A percentile compares a stretch with the other conserved stretches of the same genome.
Evolutionary conservation across 2,888 invertebrate genomes (phyloP).

Genomic region (Leuctra nigra): DNA sequence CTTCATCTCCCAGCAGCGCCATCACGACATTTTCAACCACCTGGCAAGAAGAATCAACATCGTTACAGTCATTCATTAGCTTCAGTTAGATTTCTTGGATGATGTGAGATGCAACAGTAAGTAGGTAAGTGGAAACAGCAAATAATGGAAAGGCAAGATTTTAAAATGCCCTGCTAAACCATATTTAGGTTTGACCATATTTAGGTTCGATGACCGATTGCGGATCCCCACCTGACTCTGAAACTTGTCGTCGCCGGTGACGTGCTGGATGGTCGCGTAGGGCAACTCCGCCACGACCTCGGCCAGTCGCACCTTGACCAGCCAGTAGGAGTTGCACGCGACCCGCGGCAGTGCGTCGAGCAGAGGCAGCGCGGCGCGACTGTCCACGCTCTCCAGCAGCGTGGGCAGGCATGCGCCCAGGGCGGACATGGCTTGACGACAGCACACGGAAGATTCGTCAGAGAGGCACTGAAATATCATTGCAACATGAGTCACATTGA

Average conservation of each 20-base stretch:
- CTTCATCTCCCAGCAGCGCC: slow-evolving; percentile 63
- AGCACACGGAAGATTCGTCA: slow-evolving; percentile 69
- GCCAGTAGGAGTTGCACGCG: slow-evolving; percentile 72
- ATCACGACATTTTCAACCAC: slow-evolving; percentile 55
- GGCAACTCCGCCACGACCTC: slow-evolving; percentile 55
- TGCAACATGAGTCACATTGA: too few species aligned
- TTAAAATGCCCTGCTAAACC: too few species aligned
- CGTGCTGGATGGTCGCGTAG: slow-evolving; percentile 50
- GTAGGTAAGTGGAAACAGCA: too few species aligned
- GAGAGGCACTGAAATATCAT: slow-evolving; percentile 54
- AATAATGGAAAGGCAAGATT: too few species aligned
- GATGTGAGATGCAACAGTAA: too few species aligned
- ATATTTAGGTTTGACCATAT: too few species aligned
- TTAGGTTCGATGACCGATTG: too few species aligned
- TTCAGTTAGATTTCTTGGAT: too few species aligned
- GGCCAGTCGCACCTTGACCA: slow-evolving; percentile 66
- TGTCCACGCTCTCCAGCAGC: slow-evolving; percentile 56
- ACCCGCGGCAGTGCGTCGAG: slow-evolving; percentile 57
- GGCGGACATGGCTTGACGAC: slow-evolving; percentile 61
- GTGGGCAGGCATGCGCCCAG: slow-evolving; percentile 51
- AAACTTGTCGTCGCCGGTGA: slow-evolving; percentile 45
- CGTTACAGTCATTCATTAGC: too few species aligned
- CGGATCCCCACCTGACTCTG: too few species aligned
- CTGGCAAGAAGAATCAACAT: too few species aligned
- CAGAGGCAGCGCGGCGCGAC: slow-evolving; percentile 48